Evolutionary conservation across 1,140 invertebrate species (phyloP), one percentile per base, ranked within the genome.

Genomic region (Holcopasites calliopsidis): DNA sequence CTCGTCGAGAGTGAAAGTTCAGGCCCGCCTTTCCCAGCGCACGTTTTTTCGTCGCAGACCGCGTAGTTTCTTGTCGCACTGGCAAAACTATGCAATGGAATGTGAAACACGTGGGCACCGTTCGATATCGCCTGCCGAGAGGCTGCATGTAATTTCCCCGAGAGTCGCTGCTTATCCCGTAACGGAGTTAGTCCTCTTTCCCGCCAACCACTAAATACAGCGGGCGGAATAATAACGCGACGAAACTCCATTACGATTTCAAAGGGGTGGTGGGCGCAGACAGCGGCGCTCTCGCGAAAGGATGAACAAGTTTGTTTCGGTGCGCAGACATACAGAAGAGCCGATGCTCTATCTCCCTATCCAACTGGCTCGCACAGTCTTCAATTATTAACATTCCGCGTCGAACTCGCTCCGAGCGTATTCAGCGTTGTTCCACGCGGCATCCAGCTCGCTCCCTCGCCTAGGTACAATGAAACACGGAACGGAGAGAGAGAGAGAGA

Each of bases 301-400:
- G 40, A 70, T 58, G 58, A 60, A 70, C 68, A 70, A 70, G 68
- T 70, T 70, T 70, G 68, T 70, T 64, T 47, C 40, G 38, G 10
- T 26, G 18, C 28, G 60, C 60, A 64, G 60, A 64, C 60, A 49
- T 64, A 21, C 31, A 33, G 7, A n/a, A 11, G 44, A 26, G 40
- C 42, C 42, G 44, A 62, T 47, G 31, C 23, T 35, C 33, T 33
- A 6, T 21, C 55, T 13, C 33, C 7, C 4, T 16, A 5, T 28
- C 35, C 31, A 28, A 7, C 58, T 61, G 13, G 35, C 58, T 28
- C 23, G 40, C 40, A 44, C 60, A 18, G 18, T 55, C 42, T 71
- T 71, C 69, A 50, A 71, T 71, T 71, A 71, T 71, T 71, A 71
- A 71, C 57, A 71, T 71, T 71, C 69, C 57, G 31, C 60, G 40